phyloP scores from a whole-genome alignment of 1,140 invertebrate genomes.

The Andrena cerasifolii region DNA sequence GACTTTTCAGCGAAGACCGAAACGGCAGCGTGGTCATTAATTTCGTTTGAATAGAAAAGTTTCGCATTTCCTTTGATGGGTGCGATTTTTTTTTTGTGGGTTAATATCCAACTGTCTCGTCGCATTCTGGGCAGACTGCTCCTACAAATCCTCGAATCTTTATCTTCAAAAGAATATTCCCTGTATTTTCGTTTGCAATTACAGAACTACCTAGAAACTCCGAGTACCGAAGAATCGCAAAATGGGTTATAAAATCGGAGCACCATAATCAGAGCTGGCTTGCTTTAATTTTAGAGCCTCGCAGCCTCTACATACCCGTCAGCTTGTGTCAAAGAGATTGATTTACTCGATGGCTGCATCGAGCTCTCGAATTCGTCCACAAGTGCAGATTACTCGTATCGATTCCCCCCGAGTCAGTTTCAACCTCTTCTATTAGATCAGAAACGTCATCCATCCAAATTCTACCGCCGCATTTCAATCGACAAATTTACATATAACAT shows the following conservation, averaged over 20 bases:
- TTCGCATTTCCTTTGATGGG: constrained; percentile 22
- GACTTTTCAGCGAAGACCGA: constrained; percentile 19
- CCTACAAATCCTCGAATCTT: no score
- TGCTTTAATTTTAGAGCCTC: no score
- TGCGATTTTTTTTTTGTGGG: constrained; percentile 36
- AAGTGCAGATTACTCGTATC: constrained; percentile 7
- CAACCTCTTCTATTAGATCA: not conserved
- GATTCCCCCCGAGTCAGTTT: not conserved
- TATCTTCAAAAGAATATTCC: no score
- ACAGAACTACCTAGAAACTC: no score
- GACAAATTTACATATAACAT: no score
- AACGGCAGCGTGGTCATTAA: constrained; percentile 30
- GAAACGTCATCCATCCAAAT: constrained; percentile 9
- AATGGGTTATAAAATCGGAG: no score
- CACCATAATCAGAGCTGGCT: no score
- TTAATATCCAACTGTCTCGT: not conserved
- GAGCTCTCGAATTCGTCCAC: not conserved
- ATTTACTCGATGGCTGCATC: constrained; percentile 11
- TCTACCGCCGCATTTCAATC: not conserved
- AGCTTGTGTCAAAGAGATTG: not conserved
- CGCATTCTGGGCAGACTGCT: not conserved
- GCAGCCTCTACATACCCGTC: no score
- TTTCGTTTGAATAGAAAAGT: constrained; percentile 49
- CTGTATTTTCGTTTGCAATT: no score
- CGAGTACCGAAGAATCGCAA: no score